Evolutionary conservation across 1,140 invertebrate genomes (phyloP).

Genomic region (Medauroidea extradentata): DNA sequence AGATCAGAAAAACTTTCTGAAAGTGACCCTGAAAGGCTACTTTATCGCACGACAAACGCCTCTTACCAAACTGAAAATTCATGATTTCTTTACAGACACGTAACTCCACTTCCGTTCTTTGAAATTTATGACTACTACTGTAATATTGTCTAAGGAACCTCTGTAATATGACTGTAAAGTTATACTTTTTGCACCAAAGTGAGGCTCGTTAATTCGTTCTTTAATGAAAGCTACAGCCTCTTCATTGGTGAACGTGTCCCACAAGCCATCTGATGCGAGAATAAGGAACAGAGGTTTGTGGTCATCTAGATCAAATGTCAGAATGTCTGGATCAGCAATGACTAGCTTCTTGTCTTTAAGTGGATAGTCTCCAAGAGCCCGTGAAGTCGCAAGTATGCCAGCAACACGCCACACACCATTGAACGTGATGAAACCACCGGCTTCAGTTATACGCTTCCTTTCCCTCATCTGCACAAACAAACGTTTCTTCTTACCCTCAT

Average conservation of each 20-base stretch:
- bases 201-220: slow-evolving; percentile 74
- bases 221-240: slow-evolving; percentile 86
- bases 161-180: slow-evolving; percentile 85
- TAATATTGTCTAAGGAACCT: slow-evolving; percentile 94
- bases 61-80: no score
- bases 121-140: slow-evolving; percentile 87
- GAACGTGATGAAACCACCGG: slow-evolving; percentile 89
- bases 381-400: slow-evolving; percentile 90
- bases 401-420: slow-evolving; percentile 96
- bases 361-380: slow-evolving; percentile 92
- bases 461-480: slow-evolving; percentile 78
- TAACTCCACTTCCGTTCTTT: slow-evolving; percentile 49
- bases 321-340: slow-evolving; percentile 91
- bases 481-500: no score
- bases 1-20: no score
- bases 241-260: slow-evolving; percentile 94
- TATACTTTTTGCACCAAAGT: slow-evolving; percentile 85
- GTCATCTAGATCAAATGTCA: slow-evolving; percentile 84
- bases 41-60: no score
- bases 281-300: slow-evolving; percentile 85
- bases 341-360: slow-evolving; percentile 91
- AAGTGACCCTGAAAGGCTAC: no score
- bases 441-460: slow-evolving; percentile 81
- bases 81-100: slow-evolving; percentile 23
- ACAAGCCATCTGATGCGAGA: slow-evolving; percentile 90